Evolutionary conservation across 2,888 invertebrate genomes (phyloP), one percentile per base, ranked within the genome.

Genomic region (Ochropleura leucogaster): DNA sequence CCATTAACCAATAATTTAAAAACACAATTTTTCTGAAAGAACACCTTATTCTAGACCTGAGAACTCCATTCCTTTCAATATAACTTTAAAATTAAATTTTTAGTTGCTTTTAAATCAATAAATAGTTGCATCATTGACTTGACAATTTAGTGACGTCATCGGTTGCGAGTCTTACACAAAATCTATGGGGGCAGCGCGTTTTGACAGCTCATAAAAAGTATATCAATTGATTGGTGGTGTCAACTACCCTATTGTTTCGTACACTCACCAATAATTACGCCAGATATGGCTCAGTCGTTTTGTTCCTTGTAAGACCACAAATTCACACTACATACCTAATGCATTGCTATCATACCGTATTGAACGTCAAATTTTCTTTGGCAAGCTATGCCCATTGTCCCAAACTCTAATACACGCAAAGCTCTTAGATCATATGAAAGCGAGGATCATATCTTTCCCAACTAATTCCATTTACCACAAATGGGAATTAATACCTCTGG

Each of bases 301-400:
- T 55, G 55, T 55, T 30, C n/a, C 10, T 64, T 64, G 30, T 73
- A 47, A 30, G 8, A 18, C 46, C 46, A 10, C 59, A 59, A 6
- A 53, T 53, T 46, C 59, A 51, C 44, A 30, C 18, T 46, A 42
- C 40, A 60, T 40, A n/a, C n/a, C n/a, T n/a, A 74, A 40, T 40
- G 53, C 76, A 55, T 51, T 63, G 14, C 20, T 74, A 66, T 49
- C 12, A n/a, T n/a, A 55, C 47, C 42, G 12, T 46, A 68, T 68
- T 76, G 20, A 77, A 67, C 40, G 18, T 40, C 51, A 7, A 12
- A 64, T 64, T 77, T 63, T 69, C 63, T 68, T 76, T 77, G 16
- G 18, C 63, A 69, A 40, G 40, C 49, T 0, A 44, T 40, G 3
- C 30, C 62, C 57, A 69, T 69, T 77, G 69, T 77, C 46, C 77